These are phyloP conservation scores for Zosterops pallidus DNA, from an alignment of 2,113 vertebrate species.

Conservation along the genomic window DNA sequence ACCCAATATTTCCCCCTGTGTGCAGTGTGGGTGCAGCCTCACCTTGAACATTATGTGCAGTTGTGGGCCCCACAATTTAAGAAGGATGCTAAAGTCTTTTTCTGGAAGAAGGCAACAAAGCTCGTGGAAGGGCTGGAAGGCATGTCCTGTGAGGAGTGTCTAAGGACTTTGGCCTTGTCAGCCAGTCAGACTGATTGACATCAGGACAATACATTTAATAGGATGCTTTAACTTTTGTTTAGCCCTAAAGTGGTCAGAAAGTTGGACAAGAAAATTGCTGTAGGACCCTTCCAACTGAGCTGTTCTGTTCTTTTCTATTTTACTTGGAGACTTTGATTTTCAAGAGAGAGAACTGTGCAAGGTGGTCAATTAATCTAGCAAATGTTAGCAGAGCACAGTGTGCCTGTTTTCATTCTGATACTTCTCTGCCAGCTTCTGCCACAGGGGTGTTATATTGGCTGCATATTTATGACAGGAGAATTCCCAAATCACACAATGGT, in stretches of 20 bases:
- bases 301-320: not conserved
- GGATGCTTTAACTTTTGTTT: not conserved
- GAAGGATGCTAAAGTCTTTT: not conserved
- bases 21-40: fast-evolving
- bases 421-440: not conserved
- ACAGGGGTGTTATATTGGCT: not conserved
- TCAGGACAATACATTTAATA: not conserved
- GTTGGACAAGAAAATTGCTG: fast-evolving
- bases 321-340: not conserved
- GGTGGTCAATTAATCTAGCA: not conserved
- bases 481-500: not conserved
- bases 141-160: not conserved
- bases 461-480: not conserved
- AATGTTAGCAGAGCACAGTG: not conserved
- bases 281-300: not conserved
- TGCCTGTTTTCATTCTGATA: not conserved
- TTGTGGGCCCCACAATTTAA: not conserved
- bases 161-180: not conserved
- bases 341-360: not conserved
- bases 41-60: not conserved
- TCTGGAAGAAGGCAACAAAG: not conserved
- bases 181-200: not conserved
- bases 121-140: not conserved
- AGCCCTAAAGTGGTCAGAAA: not conserved
- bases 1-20: not conserved